A percentile compares a stretch with the other conserved stretches of the same genome.
Evolutionary conservation across 2,113 vertebrate species (phyloP).

Genomic region (Pomatostomus ruficeps): DNA sequence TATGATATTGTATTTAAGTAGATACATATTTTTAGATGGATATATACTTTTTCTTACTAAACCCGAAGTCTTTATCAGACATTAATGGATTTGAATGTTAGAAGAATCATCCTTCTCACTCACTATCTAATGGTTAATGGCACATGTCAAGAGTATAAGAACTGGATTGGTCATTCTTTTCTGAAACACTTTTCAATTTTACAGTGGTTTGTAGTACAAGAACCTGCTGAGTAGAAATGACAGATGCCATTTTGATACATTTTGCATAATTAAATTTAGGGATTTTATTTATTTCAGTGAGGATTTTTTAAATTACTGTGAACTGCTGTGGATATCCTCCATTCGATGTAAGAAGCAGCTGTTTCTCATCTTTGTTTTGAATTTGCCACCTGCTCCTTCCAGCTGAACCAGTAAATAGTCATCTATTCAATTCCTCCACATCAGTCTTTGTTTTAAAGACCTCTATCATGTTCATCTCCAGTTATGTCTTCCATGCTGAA

Average conservation of each 20-base stretch:
- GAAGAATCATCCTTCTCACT: not conserved
- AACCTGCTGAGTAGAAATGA: not conserved
- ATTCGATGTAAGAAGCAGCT: not conserved
- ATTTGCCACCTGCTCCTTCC: not conserved
- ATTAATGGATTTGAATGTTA: not conserved
- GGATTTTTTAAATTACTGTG: not conserved
- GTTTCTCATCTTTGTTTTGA: not conserved
- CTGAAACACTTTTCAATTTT: not conserved
- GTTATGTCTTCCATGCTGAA: not conserved
- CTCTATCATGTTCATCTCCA: not conserved
- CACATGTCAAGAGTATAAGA: not conserved
- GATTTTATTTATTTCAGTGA: not conserved
- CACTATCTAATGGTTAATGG: not conserved
- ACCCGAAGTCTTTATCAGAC: not conserved
- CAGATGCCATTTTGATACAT: not conserved
- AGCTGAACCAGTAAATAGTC: not conserved
- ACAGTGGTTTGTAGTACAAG: not conserved
- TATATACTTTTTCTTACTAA: not conserved
- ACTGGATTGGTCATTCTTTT: not conserved
- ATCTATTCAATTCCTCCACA: not conserved
- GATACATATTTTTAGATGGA: not conserved
- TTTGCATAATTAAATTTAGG: not conserved
- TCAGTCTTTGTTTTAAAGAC: not conserved
- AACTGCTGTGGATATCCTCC: not conserved
- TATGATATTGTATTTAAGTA: not conserved